Conservation (phyloP, 2,888 invertebrate genomes). For the Heliconius sara region DNA sequence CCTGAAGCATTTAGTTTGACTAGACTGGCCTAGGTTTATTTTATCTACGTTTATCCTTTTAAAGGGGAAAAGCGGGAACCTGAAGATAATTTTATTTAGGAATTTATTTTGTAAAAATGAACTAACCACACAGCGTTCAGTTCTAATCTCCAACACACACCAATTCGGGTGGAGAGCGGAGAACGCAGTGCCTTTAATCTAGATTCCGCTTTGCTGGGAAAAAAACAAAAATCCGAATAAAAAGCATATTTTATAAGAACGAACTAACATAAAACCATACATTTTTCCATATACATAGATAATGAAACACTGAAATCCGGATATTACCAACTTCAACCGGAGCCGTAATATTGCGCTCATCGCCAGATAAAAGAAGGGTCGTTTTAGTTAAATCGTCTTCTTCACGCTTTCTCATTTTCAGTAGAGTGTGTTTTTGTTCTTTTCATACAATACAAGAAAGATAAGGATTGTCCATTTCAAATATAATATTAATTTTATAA, state of each 20-base stretch:
- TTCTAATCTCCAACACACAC: too few relatives aligned
- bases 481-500: constrained; percentile 8
- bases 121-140: too few relatives aligned
- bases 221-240: neutral
- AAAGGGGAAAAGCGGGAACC: too few relatives aligned
- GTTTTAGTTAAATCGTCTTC: constrained; percentile 48
- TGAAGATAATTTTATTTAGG: too few relatives aligned
- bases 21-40: too few relatives aligned
- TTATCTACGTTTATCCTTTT: too few relatives aligned
- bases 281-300: constrained; percentile 43
- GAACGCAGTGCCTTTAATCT: too few relatives aligned
- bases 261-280: constrained; percentile 33
- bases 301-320: constrained; percentile 57
- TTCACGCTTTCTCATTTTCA: constrained; percentile 40
- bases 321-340: constrained; percentile 55
- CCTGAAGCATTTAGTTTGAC: too few relatives aligned
- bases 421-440: constrained; percentile 32
- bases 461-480: neutral
- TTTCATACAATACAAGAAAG: constrained; percentile 20
- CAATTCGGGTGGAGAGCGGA: too few relatives aligned
- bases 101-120: too few relatives aligned
- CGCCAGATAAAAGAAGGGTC: constrained; percentile 53
- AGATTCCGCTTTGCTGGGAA: too few relatives aligned
- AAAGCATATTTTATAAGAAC: neutral
- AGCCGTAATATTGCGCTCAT: constrained; percentile 52